Evolutionary conservation across 2,888 invertebrate genomes (phyloP), one percentile per base, ranked within the genome.

Genomic region (Mellilla xanthometata): DNA sequence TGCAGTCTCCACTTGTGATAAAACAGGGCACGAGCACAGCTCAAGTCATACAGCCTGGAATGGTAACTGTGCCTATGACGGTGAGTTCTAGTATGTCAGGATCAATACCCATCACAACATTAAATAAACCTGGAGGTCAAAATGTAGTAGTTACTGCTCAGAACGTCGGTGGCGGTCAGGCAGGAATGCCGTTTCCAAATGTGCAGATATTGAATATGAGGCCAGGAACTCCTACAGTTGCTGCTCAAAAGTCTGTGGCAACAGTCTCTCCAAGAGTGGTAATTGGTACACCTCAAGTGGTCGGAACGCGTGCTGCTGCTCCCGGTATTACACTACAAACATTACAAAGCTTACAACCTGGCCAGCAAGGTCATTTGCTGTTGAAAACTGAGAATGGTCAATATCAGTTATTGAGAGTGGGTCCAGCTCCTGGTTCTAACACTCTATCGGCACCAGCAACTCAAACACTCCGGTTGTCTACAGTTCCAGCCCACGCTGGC

Each of bases 331-430:
- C 97, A 68, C 92, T 97, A 85, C 96, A 96, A 91, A 92, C 96
- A 74, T 91, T 97, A 70, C 95, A 95, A 83, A 94, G 95, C 76
- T 92, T 96, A 60, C 96, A 95, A 90, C 94, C 95, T 60, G 95
- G 96, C 76, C 95, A 96, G 82, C 96, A 95, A 84, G 96, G 97
- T 80, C 92, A 93, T 85, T 92, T 98, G 81, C 93, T 98, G 77
- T 92, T 98, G 81, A 98, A 97, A 92, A 98, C 98, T 75, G 98
- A 98, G 91, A 97, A 96, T 91, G 98, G 98, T 73, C 97, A 97
- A 85, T 96, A 95, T 88, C 97, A 98, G 86, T 91, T 99, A 80
- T 91, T 98, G 75, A 93, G 97, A 81, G 95, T 97, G 67, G 96
- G 96, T 58, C 95, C 96, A n/a, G 47, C 47, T 9, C 47, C 47